These are phyloP conservation scores for Nothobranchius furzeri DNA, from an alignment of 2,113 vertebrate species.

Conservation along the genomic window DNA sequence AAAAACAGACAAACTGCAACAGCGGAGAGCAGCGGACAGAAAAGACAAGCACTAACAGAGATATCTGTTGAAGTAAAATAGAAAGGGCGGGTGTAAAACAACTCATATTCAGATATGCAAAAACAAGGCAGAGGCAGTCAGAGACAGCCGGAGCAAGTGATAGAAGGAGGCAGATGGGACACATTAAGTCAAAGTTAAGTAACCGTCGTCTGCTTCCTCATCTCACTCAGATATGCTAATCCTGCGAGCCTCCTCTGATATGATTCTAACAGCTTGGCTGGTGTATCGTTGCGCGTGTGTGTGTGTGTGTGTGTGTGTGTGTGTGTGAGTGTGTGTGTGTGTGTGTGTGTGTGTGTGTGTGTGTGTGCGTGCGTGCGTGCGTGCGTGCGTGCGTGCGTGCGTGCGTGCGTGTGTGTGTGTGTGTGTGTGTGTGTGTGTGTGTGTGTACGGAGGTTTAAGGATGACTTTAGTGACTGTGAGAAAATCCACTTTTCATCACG, in stretches of 20 bases:
- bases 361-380: conserved; percentile 33
- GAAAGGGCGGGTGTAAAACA: conserved; percentile 19
- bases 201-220: conserved; percentile 72
- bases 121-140: conserved; percentile 49
- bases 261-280: conserved; percentile 67
- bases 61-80: conserved; percentile 44
- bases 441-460: conserved; percentile 23
- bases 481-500: conserved; percentile 56
- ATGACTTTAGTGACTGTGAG: conserved; percentile 34
- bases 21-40: conserved; percentile 7
- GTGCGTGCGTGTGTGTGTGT: conserved; percentile 27
- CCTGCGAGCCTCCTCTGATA: conserved; percentile 70
- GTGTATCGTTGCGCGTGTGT: conserved; percentile 32
- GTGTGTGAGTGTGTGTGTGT: conserved; percentile 33
- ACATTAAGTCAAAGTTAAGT: conserved; percentile 76
- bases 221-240: conserved; percentile 75
- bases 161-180: conserved; percentile 69
- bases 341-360: conserved; percentile 25
- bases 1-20: conserved; percentile 9
- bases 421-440: conserved; percentile 30
- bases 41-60: conserved; percentile 45
- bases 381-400: too few relatives aligned
- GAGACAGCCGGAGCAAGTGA: conserved; percentile 65
- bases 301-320: conserved; percentile 33
- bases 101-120: conserved; percentile 39